These are phyloP conservation scores for Sialis lutaria DNA, from an alignment of 2,888 invertebrate species.

Conservation along the genomic window DNA sequence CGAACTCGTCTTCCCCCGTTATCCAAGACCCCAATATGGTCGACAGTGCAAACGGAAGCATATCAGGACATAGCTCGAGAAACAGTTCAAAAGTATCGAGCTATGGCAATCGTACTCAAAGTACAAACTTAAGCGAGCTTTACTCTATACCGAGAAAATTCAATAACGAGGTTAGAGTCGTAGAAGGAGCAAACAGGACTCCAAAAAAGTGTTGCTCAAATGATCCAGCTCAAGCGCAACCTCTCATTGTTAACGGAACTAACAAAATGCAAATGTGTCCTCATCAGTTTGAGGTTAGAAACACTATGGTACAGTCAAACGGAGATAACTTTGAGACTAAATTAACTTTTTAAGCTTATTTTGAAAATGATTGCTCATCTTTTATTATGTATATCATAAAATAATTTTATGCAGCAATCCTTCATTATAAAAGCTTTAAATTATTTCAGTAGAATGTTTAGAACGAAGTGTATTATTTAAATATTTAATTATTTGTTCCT, in stretches of 20 bases:
- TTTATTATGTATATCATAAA: background rate
- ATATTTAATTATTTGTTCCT: too few relatives aligned
- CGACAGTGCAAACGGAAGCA: conserved; percentile 21
- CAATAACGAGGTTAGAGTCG: background rate
- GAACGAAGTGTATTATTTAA: too few relatives aligned
- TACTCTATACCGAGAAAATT: conserved; percentile 4
- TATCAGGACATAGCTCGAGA: conserved; percentile 17
- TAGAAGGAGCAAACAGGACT: background rate
- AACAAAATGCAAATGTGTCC: background rate
- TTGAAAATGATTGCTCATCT: background rate
- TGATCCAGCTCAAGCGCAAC: background rate
- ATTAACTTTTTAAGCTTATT: conserved; percentile 5
- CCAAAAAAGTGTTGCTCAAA: background rate
- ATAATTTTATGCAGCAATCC: too few relatives aligned
- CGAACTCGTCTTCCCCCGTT: conserved; percentile 13
- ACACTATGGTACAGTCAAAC: conserved; percentile 4
- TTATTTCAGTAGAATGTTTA: too few relatives aligned
- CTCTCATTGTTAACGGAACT: background rate
- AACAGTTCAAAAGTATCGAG: conserved; percentile 13
- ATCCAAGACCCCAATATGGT: conserved; percentile 15
- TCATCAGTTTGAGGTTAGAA: conserved; percentile 4
- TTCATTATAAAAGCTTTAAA: too few relatives aligned
- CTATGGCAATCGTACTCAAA: conserved; percentile 25
- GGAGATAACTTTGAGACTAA: conserved; percentile 22
- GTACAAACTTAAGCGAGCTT: conserved; percentile 24